These are phyloP conservation scores for Nyctalus aviator DNA, from an alignment of 2,797 vertebrate species.

Conservation along the genomic window DNA sequence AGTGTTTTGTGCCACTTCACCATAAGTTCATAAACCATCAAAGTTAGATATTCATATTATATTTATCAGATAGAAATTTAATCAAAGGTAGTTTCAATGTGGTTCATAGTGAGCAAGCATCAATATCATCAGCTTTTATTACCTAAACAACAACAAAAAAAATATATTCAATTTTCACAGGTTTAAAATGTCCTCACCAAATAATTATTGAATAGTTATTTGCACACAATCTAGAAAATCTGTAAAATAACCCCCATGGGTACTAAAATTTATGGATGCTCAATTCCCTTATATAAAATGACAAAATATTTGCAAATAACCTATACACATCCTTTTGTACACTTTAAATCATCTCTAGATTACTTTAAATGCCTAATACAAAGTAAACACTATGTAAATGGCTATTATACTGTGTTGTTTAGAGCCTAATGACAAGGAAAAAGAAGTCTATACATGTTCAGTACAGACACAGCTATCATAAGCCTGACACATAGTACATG, in stretches of 20 bases:
- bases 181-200: constrained; percentile 17
- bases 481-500: not conserved
- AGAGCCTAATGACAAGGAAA: not conserved
- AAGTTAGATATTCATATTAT: not conserved
- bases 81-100: not conserved
- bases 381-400: not conserved
- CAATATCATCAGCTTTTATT: not conserved
- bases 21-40: not conserved
- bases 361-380: not conserved
- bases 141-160: not conserved
- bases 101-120: not conserved
- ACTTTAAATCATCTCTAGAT: not conserved
- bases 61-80: not conserved
- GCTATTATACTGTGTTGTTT: not conserved
- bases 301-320: not conserved
- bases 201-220: constrained; percentile 32
- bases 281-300: not conserved
- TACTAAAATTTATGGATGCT: not conserved
- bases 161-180: not conserved
- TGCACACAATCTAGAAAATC: not conserved
- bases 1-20: not conserved
- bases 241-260: not conserved
- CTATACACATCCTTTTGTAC: not conserved
- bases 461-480: not conserved
- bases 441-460: not conserved